Evolutionary conservation across 2,113 vertebrate genomes (phyloP).

Genomic region (Blennius ocellaris): DNA sequence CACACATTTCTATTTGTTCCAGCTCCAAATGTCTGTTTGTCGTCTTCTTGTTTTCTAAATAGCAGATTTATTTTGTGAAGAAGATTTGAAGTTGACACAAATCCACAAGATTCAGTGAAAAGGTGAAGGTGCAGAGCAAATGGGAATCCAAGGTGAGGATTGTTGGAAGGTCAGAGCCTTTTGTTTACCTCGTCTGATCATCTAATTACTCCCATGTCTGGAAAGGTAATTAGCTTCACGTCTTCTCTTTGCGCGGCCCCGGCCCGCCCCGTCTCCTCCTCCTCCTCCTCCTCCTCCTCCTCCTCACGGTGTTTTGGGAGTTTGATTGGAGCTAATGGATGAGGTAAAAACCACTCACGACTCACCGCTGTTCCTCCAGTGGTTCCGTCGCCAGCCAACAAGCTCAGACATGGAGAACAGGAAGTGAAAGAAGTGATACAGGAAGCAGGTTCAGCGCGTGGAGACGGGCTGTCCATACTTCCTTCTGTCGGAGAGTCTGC

Average conservation of each 20-base stretch:
- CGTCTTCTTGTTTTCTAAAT: not conserved
- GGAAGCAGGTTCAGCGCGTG: not conserved
- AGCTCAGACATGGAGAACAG: not conserved
- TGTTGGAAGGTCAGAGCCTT: constrained; percentile 13
- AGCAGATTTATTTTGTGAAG: not conserved
- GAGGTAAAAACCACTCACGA: too few species aligned
- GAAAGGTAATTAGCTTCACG: constrained; percentile 48
- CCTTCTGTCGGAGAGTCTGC: constrained; percentile 31
- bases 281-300: too few species aligned
- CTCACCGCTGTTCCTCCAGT: too few species aligned
- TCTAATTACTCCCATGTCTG: constrained; percentile 48
- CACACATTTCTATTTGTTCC: not conserved
- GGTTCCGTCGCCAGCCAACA: too few species aligned
- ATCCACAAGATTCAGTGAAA: constrained; percentile 7
- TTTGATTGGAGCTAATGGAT: too few species aligned
- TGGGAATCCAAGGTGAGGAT: constrained; percentile 33
- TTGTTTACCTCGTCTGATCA: constrained; percentile 53
- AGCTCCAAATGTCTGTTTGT: not conserved
- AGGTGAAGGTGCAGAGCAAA: constrained; percentile 17
- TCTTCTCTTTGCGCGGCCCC: not conserved
- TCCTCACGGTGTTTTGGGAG: too few species aligned
- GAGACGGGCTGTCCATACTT: constrained; percentile 21
- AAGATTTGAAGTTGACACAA: constrained; percentile 4
- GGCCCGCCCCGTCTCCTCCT: too few species aligned
- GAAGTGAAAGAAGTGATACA: constrained; percentile 22